Evolutionary conservation across 1,140 invertebrate species (phyloP).

Genomic region (Drosophila tani): DNA sequence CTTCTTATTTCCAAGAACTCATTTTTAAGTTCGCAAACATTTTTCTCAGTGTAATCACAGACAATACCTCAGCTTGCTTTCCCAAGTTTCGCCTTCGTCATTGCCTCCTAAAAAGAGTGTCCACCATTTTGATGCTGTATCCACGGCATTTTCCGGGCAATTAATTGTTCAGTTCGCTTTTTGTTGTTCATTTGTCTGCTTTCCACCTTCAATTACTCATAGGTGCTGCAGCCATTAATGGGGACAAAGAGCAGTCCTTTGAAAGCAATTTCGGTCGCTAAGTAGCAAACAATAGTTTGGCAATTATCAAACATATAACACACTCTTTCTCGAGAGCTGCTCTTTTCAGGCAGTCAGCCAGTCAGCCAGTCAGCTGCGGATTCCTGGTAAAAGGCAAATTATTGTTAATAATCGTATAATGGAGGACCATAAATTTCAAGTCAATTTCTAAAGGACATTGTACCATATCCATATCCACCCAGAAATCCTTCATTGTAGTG

Average conservation of each 20-base stretch:
- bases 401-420: conserved; percentile 58
- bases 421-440: conserved; percentile 49
- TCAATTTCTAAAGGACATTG: conserved; percentile 41
- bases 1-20: not conserved
- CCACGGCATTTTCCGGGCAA: conserved; percentile 43
- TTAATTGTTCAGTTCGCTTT: conserved; percentile 44
- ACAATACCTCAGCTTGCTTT: conserved; percentile 52
- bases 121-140: conserved; percentile 39
- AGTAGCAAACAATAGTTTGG: conserved; percentile 60
- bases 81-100: conserved; percentile 41
- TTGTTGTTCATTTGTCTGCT: conserved; percentile 48
- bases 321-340: conserved; percentile 37
- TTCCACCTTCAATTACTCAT: conserved; percentile 51
- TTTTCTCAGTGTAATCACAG: not conserved
- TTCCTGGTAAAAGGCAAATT: conserved; percentile 49
- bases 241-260: conserved; percentile 46
- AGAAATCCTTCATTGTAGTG: conserved; percentile 3
- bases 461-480: conserved; percentile 4
- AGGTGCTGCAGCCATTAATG: conserved; percentile 47
- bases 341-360: conserved; percentile 20
- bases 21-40: not conserved
- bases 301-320: conserved; percentile 49
- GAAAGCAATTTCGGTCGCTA: conserved; percentile 61
- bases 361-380: conserved; percentile 19
- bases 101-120: conserved; percentile 36